A percentile compares a stretch with the other conserved stretches of the same genome.
phyloP scores from a whole-genome alignment of 2,888 invertebrate genomes.

The Limenitis camilla region DNA sequence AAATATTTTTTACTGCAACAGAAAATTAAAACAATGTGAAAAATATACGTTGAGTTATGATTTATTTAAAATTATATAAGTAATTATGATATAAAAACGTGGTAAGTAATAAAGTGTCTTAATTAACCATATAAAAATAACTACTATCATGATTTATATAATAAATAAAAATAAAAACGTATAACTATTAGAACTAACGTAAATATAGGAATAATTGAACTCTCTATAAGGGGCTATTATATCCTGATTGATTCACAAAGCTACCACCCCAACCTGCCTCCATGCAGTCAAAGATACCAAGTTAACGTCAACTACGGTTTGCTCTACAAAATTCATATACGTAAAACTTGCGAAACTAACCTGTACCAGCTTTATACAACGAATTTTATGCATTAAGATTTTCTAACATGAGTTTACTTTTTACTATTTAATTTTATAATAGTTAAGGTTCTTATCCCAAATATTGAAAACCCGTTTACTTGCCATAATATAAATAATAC shows the following conservation, averaged over 20 bases:
- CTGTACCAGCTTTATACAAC: slow-evolving; percentile 30
- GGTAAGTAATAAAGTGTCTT: too few species aligned
- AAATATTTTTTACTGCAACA: too few species aligned
- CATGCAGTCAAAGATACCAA: slow-evolving; percentile 67
- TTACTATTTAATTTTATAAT: too few species aligned
- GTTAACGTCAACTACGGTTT: slow-evolving; percentile 65
- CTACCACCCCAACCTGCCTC: slow-evolving; percentile 39
- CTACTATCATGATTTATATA: not conserved
- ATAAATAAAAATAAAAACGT: not conserved
- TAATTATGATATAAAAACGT: too few species aligned
- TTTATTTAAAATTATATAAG: too few species aligned
- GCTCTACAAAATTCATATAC: slow-evolving; percentile 65
- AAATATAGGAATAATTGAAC: slow-evolving; percentile 30
- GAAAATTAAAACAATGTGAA: too few species aligned
- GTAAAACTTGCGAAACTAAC: slow-evolving; percentile 46
- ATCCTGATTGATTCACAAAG: slow-evolving; percentile 68
- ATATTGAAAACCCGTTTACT: too few species aligned
- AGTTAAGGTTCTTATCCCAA: too few species aligned
- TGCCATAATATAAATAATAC: too few species aligned
- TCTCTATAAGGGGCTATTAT: slow-evolving; percentile 53
- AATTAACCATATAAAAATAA: too few species aligned
- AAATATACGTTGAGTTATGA: too few species aligned
- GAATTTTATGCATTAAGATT: slow-evolving; percentile 25
- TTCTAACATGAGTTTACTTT: too few species aligned
- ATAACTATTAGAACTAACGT: slow-evolving; percentile 10